These are phyloP conservation scores for Arothron firmamentum DNA, from an alignment of 2,113 vertebrate genomes.

Conservation along the genomic window DNA sequence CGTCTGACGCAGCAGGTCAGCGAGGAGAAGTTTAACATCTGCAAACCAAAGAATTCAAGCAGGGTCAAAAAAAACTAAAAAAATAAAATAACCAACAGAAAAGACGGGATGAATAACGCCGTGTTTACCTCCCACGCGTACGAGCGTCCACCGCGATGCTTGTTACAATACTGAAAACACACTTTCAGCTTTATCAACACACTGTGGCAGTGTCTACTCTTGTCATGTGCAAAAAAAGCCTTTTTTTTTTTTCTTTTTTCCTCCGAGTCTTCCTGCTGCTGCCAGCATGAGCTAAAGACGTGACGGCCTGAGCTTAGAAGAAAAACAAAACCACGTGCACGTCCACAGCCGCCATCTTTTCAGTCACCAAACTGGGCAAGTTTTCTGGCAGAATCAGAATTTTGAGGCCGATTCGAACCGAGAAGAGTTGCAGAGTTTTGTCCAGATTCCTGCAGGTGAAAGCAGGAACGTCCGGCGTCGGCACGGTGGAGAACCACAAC, in stretches of 20 bases:
- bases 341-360: too few species aligned
- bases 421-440: too few species aligned
- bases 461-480: too few species aligned
- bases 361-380: too few species aligned
- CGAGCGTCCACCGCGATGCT: conserved; percentile 1
- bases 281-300: too few species aligned
- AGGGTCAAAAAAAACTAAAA: neutral
- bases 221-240: conserved; percentile 60
- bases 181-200: conserved; percentile 43
- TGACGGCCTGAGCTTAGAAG: too few species aligned
- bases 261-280: neutral
- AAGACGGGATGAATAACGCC: conserved; percentile 18
- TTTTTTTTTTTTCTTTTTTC: conserved; percentile 7
- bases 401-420: too few species aligned
- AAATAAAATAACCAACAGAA: neutral
- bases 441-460: too few species aligned
- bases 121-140: neutral
- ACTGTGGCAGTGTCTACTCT: conserved; percentile 60
- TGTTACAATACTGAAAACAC: conserved; percentile 31
- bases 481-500: too few species aligned
- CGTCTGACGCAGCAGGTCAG: conserved; percentile 24
- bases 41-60: neutral
- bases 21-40: conserved; percentile 5
- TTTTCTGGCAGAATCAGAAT: too few species aligned
- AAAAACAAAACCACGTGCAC: too few species aligned